Base-by-base conservation (phyloP, 2,888 invertebrate genomes). In the Melinaea menophilus region DNA sequence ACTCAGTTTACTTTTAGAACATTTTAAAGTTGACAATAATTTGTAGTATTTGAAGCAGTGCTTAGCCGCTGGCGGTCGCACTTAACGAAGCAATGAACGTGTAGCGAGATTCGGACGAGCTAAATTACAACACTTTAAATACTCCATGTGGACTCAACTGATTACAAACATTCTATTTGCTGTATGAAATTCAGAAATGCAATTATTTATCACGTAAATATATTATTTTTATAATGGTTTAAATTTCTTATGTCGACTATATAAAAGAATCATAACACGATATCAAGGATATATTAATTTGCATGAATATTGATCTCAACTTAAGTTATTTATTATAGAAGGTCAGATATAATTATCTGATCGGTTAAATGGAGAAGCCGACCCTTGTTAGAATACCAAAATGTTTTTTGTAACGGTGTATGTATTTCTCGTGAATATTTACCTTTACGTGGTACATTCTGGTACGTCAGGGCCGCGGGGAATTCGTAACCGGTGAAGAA, bases 391-490 rank as follows among this genome's bases (percentile, higher is more conserved):
- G 22, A 22, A 13, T 3, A 51, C 51, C 3, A 51, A 11, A 41
- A 31, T 5, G 31, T 51, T 51, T 51, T 13, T 51, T 51, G 31
- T 51, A 51, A 5, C 51, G 11, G 48, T 55, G 11, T 56, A 61
- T 61, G 35, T 56, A 56, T 37, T 56, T 48, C 48, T 56, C 31
- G 46, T 56, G 56, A 61, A 61, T 61, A 61, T 61, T 56, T 61
- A 61, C 61, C 54, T 54, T 58, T 58, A 62, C 22, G 22, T 41
- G 33, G 58, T 54, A 35, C 62, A 55, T 45, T 62, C 54, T 31
- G 9, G 41, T 22, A 41, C 31, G 54, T 33, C 47, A 12, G 33
- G 47, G 35, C 62, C 55, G 55, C 37, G 41, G 61, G 61, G 61
- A 61, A 48, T 56, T 48, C 51, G 61, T 56, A 46, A n/a, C 56